These are phyloP conservation scores for Alauda arvensis DNA, from an alignment of 2,797 vertebrate species.

Conservation along the genomic window DNA sequence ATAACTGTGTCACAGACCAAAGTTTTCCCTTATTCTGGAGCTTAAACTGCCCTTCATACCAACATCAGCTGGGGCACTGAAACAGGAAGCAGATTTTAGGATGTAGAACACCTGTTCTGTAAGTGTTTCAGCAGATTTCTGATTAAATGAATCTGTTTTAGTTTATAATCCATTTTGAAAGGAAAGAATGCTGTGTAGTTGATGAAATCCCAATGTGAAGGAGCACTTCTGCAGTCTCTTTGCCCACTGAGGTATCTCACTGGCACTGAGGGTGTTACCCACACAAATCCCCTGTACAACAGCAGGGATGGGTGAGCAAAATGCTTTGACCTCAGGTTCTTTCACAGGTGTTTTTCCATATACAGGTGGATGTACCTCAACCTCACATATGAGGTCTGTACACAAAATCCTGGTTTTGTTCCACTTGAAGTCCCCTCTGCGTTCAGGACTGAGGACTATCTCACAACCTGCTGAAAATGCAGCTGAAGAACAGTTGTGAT, in stretches of 20 bases:
- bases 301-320: background rate
- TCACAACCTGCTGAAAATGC: background rate
- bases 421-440: background rate
- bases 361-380: background rate
- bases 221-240: background rate
- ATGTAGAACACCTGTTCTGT: background rate
- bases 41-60: background rate
- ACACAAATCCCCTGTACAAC: background rate
- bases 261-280: background rate
- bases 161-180: background rate
- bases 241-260: background rate
- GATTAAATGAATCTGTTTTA: background rate
- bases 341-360: background rate
- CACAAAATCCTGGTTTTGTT: background rate
- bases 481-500: background rate
- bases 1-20: background rate
- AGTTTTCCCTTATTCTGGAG: background rate
- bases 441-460: background rate
- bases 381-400: background rate
- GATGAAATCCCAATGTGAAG: background rate
- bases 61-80: background rate
- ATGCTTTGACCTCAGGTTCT: background rate
- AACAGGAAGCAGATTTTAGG: background rate
- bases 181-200: background rate
- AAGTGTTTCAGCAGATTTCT: background rate